These are phyloP conservation scores for Chrosomus eos DNA, from an alignment of 2,797 vertebrate genomes.

Conservation along the genomic window DNA sequence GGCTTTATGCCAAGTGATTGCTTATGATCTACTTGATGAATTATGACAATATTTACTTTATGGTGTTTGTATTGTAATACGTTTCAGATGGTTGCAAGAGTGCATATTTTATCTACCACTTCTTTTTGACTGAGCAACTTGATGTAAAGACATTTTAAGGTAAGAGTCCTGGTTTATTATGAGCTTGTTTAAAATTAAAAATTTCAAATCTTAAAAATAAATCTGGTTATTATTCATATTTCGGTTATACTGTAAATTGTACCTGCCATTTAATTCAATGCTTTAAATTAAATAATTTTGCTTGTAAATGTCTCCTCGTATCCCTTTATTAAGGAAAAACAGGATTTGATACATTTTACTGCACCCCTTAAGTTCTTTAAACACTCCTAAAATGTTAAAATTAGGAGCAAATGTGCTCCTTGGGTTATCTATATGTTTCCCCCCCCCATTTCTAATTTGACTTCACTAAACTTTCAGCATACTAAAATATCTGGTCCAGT, in stretches of 20 bases:
- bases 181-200: background rate
- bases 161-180: background rate
- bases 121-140: background rate
- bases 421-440: background rate
- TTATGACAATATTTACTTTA: background rate
- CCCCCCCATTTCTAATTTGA: background rate
- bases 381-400: background rate
- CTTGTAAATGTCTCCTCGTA: background rate
- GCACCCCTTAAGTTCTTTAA: background rate
- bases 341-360: background rate
- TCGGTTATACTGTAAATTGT: background rate
- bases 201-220: no score
- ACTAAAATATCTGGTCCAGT: background rate
- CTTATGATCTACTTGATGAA: background rate
- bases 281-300: background rate
- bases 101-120: background rate
- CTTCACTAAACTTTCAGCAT: background rate
- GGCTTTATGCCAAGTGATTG: background rate
- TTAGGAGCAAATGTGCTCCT: no score
- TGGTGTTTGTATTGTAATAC: background rate
- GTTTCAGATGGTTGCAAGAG: background rate
- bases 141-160: background rate
- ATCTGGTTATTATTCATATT: background rate
- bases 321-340: background rate
- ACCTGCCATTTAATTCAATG: background rate